Evolutionary conservation across 2,113 vertebrate genomes (phyloP).

Genomic region (Pteronura brasiliensis): DNA sequence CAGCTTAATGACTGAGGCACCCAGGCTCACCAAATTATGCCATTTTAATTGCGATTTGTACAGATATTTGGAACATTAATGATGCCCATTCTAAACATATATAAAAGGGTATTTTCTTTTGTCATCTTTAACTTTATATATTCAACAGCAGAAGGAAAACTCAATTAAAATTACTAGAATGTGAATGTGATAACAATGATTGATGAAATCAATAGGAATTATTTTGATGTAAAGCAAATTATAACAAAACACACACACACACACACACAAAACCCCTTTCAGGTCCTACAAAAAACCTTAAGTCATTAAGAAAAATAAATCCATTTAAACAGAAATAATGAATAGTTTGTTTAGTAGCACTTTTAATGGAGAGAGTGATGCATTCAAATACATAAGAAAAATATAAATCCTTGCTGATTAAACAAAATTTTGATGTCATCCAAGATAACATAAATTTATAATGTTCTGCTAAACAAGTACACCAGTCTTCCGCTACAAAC

Average conservation of each 20-base stretch:
- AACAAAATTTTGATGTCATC: neutral
- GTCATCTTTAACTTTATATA: neutral
- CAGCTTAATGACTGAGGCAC: too few species aligned
- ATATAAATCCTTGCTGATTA: neutral
- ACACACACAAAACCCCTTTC: neutral
- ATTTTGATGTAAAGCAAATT: neutral
- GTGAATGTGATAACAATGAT: neutral
- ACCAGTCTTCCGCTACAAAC: neutral
- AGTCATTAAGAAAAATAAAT: neutral
- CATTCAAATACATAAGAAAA: neutral
- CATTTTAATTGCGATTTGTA: neutral
- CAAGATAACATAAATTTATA: neutral
- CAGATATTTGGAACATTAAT: neutral
- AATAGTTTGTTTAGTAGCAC: neutral
- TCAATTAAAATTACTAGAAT: neutral
- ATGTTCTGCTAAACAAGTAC: neutral
- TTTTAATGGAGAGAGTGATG: neutral
- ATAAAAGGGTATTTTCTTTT: neutral
- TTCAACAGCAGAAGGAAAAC: neutral
- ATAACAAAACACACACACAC: neutral
- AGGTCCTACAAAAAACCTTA: neutral
- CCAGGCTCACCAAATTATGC: neutral
- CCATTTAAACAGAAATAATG: neutral
- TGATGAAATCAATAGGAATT: slow-evolving; percentile 12
- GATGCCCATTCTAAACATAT: neutral